Percentiles rank a stretch among this genome's conserved stretches.
Conservation (phyloP, 2,113 vertebrate species). For the Megaptera novaeangliae region DNA sequence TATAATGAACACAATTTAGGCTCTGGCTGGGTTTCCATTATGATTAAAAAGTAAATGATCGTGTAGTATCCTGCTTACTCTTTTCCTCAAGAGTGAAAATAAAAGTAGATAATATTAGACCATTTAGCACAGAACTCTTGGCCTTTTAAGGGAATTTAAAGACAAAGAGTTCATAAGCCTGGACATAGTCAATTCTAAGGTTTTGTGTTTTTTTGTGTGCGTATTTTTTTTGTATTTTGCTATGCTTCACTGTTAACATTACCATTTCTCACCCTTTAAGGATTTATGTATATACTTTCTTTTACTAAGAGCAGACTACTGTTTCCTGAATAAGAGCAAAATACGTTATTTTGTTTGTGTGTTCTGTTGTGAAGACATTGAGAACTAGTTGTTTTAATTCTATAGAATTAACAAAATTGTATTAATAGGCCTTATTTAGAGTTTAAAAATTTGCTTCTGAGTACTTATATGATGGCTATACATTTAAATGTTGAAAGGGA, state of each 20-base stretch:
- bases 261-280: not conserved
- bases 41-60: conserved; percentile 23
- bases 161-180: not conserved
- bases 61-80: not conserved
- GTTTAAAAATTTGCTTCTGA: not conserved
- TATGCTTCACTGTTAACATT: not conserved
- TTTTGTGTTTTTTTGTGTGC: not conserved
- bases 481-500: not conserved
- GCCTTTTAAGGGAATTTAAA: not conserved
- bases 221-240: not conserved
- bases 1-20: not conserved
- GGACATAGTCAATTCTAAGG: not conserved
- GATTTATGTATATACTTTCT: not conserved
- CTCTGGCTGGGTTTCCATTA: not conserved
- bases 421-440: not conserved
- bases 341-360: not conserved
- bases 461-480: not conserved
- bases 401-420: not conserved
- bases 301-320: not conserved
- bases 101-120: not conserved
- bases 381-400: not conserved
- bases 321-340: not conserved
- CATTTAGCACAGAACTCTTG: not conserved
- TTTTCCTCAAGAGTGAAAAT: conserved; percentile 1
- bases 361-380: not conserved